Conservation (phyloP, 2,888 invertebrate species). For the Zootermopsis nevadensis region DNA sequence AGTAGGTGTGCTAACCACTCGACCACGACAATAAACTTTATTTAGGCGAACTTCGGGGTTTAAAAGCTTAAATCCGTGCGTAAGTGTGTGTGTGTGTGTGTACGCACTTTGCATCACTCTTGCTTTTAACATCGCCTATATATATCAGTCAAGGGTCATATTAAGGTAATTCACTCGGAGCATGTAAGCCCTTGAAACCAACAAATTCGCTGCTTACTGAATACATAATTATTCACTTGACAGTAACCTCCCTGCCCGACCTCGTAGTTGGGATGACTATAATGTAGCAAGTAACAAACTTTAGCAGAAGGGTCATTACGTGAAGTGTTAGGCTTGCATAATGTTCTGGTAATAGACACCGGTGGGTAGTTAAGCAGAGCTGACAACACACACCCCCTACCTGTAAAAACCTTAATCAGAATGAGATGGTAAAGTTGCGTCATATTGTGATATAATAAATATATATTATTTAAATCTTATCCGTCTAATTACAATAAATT, state of each 20-base stretch:
- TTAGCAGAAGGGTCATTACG: conserved; percentile 1
- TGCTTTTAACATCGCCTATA: neutral
- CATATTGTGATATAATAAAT: too few species aligned
- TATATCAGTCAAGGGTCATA: conserved; percentile 22
- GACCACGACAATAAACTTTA: too few species aligned
- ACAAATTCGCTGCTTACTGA: conserved; percentile 6
- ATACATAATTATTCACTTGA: conserved; percentile 32
- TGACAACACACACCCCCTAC: neutral
- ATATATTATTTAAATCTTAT: too few species aligned
- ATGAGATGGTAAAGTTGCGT: too few species aligned
- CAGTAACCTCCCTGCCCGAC: neutral
- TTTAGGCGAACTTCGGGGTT: too few species aligned
- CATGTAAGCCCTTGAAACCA: conserved; percentile 11
- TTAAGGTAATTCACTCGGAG: conserved; percentile 2
- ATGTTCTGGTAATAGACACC: neutral
- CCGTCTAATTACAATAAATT: too few species aligned
- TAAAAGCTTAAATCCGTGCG: too few species aligned
- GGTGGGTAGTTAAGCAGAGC: neutral
- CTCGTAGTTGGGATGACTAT: neutral
- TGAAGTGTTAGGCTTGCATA: conserved; percentile 26
- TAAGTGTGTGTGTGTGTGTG: too few species aligned
- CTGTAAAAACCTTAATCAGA: neutral
- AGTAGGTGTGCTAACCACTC: too few species aligned
- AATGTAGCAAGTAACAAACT: neutral
- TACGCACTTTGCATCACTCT: neutral